Evolutionary conservation across 2,888 invertebrate genomes (phyloP), one percentile per base, ranked within the genome.

Genomic region (Leucophenga maculata): DNA sequence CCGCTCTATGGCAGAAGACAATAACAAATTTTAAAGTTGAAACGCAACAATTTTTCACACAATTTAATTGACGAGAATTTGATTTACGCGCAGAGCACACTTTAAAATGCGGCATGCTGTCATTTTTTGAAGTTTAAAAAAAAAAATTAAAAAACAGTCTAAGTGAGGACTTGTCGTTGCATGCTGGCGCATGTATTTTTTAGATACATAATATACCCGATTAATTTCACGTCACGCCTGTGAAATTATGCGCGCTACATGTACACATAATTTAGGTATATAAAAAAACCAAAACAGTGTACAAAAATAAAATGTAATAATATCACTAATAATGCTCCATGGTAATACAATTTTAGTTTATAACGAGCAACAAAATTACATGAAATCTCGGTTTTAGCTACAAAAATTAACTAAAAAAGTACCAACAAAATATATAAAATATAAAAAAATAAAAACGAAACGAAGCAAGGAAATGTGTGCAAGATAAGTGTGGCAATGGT

Each of bases 51-150:
- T 79, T 81, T 83, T 83, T 75, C 74, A 77, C 65, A 72, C 80
- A 81, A 83, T 83, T 81, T 83, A 81, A 80, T 83, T 83, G 78
- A 72, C 72, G 73, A 67, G 72, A 74, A 72, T 78, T 74, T 69
- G 71, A 77, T 74, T 75, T 65, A 68, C 39, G 39, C 39, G 39
- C 8, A 39, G 3, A 62, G 74, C 55, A 50, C n/a, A 50, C n/a
- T 50, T n/a, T 16, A 50, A 50, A 50, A 50, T n/a, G 50, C 69
- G 69, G 22, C 8, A 13, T 14, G n/a, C n/a, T n/a, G n/a, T n/a
- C n/a, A n/a, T n/a, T n/a, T n/a, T n/a, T n/a, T n/a, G n/a, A n/a
- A n/a, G n/a, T n/a, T 20, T 8, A 6, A 59, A 48, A 48, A 31
- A 65, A 65, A 26, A 32, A 39, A 60, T 14, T 31, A 32, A 60